These are phyloP conservation scores for Ceyx melanurus DNA, from an alignment of 2,113 vertebrate genomes.

Conservation along the genomic window DNA sequence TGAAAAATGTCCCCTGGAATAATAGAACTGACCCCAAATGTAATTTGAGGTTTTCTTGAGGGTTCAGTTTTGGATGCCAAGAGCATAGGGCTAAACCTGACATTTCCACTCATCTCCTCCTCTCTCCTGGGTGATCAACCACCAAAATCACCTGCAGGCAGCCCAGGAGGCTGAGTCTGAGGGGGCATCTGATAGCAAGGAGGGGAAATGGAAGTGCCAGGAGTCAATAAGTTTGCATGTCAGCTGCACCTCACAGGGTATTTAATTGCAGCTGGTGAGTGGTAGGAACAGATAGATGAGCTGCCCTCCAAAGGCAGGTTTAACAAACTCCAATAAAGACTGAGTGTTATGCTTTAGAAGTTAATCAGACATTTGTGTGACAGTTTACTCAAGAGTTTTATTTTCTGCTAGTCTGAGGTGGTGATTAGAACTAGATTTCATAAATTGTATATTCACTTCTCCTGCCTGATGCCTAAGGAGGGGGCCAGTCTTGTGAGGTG, in stretches of 20 bases:
- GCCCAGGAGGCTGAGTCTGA: fast-evolving
- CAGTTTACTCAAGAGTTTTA: neutral
- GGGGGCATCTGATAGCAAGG: neutral
- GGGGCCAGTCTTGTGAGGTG: neutral
- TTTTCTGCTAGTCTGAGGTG: neutral
- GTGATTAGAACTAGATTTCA: neutral
- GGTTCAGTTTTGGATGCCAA: fast-evolving
- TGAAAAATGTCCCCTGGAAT: neutral
- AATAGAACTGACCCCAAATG: neutral
- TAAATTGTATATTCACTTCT: fast-evolving
- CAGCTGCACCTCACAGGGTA: neutral
- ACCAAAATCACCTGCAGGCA: too few species aligned
- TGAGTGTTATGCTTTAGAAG: neutral
- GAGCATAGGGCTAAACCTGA: neutral
- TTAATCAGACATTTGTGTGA: neutral
- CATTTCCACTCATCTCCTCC: neutral
- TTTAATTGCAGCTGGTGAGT: neutral
- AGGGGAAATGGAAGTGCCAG: neutral
- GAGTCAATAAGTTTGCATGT: neutral
- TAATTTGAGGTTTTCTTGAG: neutral
- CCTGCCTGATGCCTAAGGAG: too few species aligned
- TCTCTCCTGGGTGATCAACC: neutral
- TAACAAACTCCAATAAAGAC: neutral
- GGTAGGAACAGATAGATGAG: neutral
- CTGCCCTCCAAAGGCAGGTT: neutral